These are phyloP conservation scores for cat (Felis catus) DNA, from an alignment of 2,113 vertebrate genomes.

Conservation along the genomic window F.catus_Fca126_mat1.0 CM031414.1:24271001-24271500, in stretches of 20 bases:
- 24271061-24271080: too few relatives aligned
- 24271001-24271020: too few relatives aligned
- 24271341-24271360: background rate
- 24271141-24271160: too few relatives aligned
- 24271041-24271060: too few relatives aligned
- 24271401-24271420: conserved; percentile 38
- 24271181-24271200: conserved; percentile 38
- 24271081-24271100: too few relatives aligned
- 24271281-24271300: background rate
- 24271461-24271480: conserved; percentile 12
- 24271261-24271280: background rate
- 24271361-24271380: conserved; percentile 12
- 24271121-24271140: too few relatives aligned
- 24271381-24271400: conserved; percentile 11
- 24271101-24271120: too few relatives aligned
- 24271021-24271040: too few relatives aligned
- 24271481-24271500: background rate
- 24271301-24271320: conserved; percentile 1
- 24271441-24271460: background rate
- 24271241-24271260: background rate
- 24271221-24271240: background rate
- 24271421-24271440: background rate
- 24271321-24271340: background rate
- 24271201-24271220: conserved; percentile 28
- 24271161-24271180: conserved; percentile 40